These are phyloP conservation scores for Holothuria leucospilota DNA, from an alignment of 53 echinoderm and acorn worm species.

Conservation along the genomic window DNA sequence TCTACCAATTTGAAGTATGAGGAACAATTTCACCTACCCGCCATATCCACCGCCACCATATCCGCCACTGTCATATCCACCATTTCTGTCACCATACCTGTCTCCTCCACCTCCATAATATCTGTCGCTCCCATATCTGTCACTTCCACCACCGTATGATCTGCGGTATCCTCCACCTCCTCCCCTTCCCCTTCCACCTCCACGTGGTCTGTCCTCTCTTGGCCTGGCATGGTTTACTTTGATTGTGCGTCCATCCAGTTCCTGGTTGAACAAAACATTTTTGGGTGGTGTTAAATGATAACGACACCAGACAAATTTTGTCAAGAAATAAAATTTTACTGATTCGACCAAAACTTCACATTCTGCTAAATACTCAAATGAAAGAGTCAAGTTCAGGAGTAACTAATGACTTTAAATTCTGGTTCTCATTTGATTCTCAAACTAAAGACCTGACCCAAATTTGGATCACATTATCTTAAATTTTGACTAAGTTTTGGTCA, in stretches of 20 bases:
- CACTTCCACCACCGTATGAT: not conserved
- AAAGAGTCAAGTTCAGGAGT: too few species aligned
- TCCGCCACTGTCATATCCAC: not conserved
- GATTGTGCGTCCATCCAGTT: not conserved
- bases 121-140: not conserved
- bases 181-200: slow-evolving; percentile 12
- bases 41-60: slow-evolving; percentile 13
- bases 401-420: too few species aligned
- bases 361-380: too few species aligned
- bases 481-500: too few species aligned
- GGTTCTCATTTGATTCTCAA: too few species aligned
- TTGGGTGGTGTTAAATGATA: too few species aligned
- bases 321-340: too few species aligned
- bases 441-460: too few species aligned
- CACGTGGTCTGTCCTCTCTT: not conserved
- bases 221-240: slow-evolving; percentile 4
- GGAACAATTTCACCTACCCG: not conserved
- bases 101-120: not conserved
- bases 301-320: too few species aligned
- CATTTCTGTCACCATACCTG: not conserved
- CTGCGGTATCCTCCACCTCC: slow-evolving; percentile 12
- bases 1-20: not conserved
- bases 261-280: not conserved
- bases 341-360: too few species aligned
- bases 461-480: too few species aligned